Base-by-base conservation (phyloP, 2,888 invertebrate genomes). In the Mesorhabditis spiculigera region DNA sequence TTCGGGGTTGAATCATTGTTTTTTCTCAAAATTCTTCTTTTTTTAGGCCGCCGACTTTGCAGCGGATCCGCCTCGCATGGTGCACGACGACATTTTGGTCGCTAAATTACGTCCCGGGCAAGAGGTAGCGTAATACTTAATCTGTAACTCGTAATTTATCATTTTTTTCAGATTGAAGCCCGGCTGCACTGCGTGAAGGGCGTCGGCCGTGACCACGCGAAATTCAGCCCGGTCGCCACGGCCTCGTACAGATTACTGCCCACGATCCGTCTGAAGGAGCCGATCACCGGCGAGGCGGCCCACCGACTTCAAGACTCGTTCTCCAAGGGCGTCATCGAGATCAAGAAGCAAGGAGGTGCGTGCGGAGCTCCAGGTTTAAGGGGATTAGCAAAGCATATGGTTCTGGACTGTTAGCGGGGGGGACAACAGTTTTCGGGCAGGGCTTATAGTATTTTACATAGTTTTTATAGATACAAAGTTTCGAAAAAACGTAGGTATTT, bases 221-320 rank as follows among this genome's bases (percentile, higher is more conserved):
- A 98, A 87, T 98, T 97, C 89, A 95, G 95, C 43, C 97, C 98
- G 68, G 98, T 98, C 78, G 93, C 94, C 0, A 95, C 95, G 4
- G 95, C 94, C 3, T 92, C 91, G 50, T 99, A 98, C 67, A 90
- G 97, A 69, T 88, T 97, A 6, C 88, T 96, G 68, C 98, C 98
- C 0, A 92, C 93, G 78, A 92, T 99, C 67, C 90, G 88, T 71
- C 86, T 99, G 64, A 90, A 90, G 2, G 89, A 91, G 45, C 90
- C 91, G 74, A 90, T 98, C 4, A 89, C 88, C 73, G 95, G 93
- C 42, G 91, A 92, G 80, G 90, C 91, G 75, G 97, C 97, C 0
- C 90, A 91, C 73, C 89, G 91, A 68, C 87, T 98, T 44, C 92
- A 94, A 86, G 91, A 90, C 79, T 95, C 94, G 86, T 98, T 98